Evolutionary conservation across 2,113 vertebrate species (phyloP).

Genomic region (Centrocercus urophasianus): DNA sequence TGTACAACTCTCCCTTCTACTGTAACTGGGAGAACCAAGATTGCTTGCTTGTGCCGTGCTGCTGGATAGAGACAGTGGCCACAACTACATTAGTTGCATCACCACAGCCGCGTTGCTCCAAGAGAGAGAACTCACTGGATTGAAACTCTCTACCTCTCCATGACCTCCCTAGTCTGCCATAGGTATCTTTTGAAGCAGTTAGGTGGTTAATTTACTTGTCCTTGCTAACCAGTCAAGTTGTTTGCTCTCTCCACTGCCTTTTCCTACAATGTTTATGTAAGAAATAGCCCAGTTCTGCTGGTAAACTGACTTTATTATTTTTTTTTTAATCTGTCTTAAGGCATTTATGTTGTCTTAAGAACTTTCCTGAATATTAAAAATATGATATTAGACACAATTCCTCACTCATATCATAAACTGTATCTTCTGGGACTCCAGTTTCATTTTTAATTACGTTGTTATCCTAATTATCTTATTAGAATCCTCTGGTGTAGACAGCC

Average conservation of each 20-base stretch:
- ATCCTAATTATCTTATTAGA: constrained; percentile 47
- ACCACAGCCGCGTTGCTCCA: accelerated
- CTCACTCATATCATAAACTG: not conserved
- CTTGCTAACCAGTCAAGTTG: not conserved
- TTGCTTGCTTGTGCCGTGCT: not conserved
- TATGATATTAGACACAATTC: not conserved
- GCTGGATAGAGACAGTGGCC: not conserved
- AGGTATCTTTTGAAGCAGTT: not conserved
- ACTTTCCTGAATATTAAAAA: not conserved
- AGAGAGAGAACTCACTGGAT: not conserved
- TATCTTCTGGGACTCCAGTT: constrained; percentile 2
- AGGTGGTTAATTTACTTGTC: not conserved
- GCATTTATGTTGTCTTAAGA: not conserved
- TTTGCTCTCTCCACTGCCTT: not conserved
- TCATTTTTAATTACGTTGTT: constrained; percentile 34
- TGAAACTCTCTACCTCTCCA: not conserved
- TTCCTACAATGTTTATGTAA: not conserved
- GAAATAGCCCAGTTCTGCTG: not conserved
- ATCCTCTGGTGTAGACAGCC: not conserved
- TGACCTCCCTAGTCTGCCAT: not conserved
- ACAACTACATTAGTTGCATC: not conserved
- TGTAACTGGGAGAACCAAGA: not conserved
- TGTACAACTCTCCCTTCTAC: constrained; percentile 10
- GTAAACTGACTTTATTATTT: not conserved
- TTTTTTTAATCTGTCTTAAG: not conserved